A percentile compares a stretch with the other conserved stretches of the same genome.
Evolutionary conservation across 2,113 vertebrate species (phyloP).

Genomic region (Triplophysa dalaica): DNA sequence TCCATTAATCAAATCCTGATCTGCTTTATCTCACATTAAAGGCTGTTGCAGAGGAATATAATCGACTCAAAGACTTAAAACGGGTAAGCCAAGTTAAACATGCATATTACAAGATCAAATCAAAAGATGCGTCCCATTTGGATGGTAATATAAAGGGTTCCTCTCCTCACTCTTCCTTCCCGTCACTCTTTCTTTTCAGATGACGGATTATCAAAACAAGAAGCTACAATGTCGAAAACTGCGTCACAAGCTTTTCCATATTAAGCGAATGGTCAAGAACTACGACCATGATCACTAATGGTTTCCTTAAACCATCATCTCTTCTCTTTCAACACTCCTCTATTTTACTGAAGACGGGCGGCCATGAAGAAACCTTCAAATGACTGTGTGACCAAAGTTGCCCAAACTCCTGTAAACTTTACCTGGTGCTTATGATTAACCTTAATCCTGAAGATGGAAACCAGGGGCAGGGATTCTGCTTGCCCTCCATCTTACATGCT

Average conservation of each 20-base stretch:
- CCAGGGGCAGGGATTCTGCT: neutral
- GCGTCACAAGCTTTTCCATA: conserved; percentile 84
- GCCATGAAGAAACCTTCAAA: neutral
- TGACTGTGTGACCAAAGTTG: conserved; percentile 14
- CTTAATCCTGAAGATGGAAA: conserved; percentile 12
- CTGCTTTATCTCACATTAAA: conserved; percentile 40
- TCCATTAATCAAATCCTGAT: neutral
- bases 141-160: neutral
- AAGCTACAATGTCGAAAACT: conserved; percentile 77
- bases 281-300: conserved; percentile 76
- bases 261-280: conserved; percentile 83
- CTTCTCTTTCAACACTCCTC: conserved; percentile 34
- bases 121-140: neutral
- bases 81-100: conserved; percentile 69
- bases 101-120: neutral
- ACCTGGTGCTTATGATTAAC: conserved; percentile 41
- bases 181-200: conserved; percentile 63
- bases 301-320: conserved; percentile 2
- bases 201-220: conserved; percentile 79
- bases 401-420: conserved; percentile 24
- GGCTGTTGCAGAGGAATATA: conserved; percentile 84
- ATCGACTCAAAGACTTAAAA: conserved; percentile 82
- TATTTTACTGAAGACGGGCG: neutral
- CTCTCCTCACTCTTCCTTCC: neutral
- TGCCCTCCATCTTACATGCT: neutral